A percentile compares a stretch with the other conserved stretches of the same genome.
These are phyloP conservation scores for Hydra vulgaris DNA, from an alignment of 30 jellyfish, hydroid and myxozoan genomes.

Conservation along the genomic window DNA sequence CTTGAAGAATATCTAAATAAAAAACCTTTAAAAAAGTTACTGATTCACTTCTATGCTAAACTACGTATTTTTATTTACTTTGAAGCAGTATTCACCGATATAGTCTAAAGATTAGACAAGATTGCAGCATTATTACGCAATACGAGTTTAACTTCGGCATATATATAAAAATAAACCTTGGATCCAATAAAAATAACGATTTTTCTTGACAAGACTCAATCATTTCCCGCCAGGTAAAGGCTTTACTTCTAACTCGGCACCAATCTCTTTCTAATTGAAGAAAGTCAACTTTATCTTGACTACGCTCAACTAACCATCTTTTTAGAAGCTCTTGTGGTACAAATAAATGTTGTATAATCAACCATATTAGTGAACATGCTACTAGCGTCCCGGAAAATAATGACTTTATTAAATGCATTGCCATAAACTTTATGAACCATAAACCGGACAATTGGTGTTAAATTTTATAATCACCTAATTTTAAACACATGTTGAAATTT, in stretches of 20 bases:
- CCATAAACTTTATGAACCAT: too few relatives aligned
- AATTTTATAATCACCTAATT: too few relatives aligned
- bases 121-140: too few relatives aligned
- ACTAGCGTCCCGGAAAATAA: constrained; percentile 45
- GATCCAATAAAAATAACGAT: constrained; percentile 24
- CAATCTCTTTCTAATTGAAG: constrained; percentile 79
- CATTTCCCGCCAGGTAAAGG: constrained; percentile 76
- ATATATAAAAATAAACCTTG: background rate
- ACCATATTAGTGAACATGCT: constrained; percentile 63
- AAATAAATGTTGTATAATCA: constrained; percentile 52
- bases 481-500: too few relatives aligned
- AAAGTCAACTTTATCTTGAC: constrained; percentile 38
- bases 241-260: constrained; percentile 70
- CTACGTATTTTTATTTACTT: background rate
- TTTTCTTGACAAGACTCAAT: constrained; percentile 60
- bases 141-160: too few relatives aligned
- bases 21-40: background rate
- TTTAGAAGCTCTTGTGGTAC: constrained; percentile 27
- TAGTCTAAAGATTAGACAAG: too few relatives aligned
- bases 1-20: constrained; percentile 44
- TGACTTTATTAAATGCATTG: constrained; percentile 68
- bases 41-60: too few relatives aligned
- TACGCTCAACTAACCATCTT: constrained; percentile 19
- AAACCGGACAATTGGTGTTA: too few relatives aligned
- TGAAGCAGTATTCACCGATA: too few relatives aligned